Evolutionary conservation across 1,140 invertebrate genomes (phyloP), one percentile per base, ranked within the genome.

Genomic region (Penaeus vannamei): DNA sequence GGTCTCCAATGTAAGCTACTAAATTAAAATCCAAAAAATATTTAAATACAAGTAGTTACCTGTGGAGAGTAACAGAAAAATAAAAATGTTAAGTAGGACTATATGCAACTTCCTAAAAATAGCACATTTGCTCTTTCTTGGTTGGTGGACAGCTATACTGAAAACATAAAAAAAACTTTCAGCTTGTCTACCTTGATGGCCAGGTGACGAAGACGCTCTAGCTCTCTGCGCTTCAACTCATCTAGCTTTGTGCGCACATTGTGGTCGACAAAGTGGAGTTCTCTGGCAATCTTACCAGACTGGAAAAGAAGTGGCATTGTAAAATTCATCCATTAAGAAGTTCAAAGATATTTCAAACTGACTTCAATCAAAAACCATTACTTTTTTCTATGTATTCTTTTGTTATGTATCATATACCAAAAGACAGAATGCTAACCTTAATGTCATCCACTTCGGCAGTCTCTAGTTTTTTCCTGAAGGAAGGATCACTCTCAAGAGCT

Each of bases 221-320:
- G 91, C 94, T 99, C 98, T 59, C 95, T 94, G 80, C 98, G 94
- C 93, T 99, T 99, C 26, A 99, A 94, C 94, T 99, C 98, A 93
- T 99, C 98, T 32, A 99, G 93, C 93, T 96, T 96, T 2, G 95
- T 95, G 91, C 98, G 95, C 0, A 99, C 95, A 92, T 97, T 95
- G 92, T 98, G 97, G 92, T 95, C 95, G 0, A 98, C 97, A 93
- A 97, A 97, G 92, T 98, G 96, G 86, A 99, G 93, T 92, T 99
- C 96, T 84, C 96, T 94, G 0, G 98, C 97, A 91, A 99, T 98
- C 93, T 97, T 97, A 5, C 98, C 98, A 92, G 95, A 96, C 96
- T 98, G 92, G 29, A 93, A 91, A 66, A 90, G 69, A 8, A 69
- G 46, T 60, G 53, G 85, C 0, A 26, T 26, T 14, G 17, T 10